Conservation (phyloP, 2,113 vertebrate species). For the Melierax canorus region DNA sequence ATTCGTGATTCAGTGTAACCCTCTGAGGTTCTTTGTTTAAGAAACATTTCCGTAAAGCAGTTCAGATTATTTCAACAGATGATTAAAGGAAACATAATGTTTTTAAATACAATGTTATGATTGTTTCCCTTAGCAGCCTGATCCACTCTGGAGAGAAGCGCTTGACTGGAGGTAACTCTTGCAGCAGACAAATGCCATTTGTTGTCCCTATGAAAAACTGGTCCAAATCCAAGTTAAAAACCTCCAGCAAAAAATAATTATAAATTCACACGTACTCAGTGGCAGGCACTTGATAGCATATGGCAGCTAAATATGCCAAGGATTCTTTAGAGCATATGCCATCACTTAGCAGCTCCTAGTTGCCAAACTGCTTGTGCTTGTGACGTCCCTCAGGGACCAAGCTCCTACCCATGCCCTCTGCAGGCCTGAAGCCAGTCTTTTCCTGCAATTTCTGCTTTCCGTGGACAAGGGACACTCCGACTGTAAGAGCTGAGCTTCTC, state of each 20-base stretch:
- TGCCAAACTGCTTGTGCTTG: neutral
- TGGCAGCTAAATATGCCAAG: conserved; percentile 13
- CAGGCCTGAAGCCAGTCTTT: neutral
- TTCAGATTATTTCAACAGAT: neutral
- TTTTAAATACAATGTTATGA: neutral
- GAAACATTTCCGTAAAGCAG: neutral
- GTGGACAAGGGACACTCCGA: neutral
- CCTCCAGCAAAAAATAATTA: neutral
- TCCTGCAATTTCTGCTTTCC: neutral
- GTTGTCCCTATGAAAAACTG: neutral
- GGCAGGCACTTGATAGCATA: conserved; percentile 22
- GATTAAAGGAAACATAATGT: neutral
- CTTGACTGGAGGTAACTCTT: neutral
- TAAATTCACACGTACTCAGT: neutral
- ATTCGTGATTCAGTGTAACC: neutral
- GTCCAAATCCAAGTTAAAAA: conserved; percentile 20
- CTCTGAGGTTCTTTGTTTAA: neutral
- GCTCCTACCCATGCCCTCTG: neutral
- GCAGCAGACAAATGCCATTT: neutral
- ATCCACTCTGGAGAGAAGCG: neutral
- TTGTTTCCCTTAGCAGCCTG: neutral
- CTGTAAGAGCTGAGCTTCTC: neutral
- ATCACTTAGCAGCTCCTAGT: neutral
- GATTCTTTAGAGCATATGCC: neutral
- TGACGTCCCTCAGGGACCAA: neutral